Conservation (phyloP, 2,113 vertebrate genomes). For the Corythaeola cristata region DNA sequence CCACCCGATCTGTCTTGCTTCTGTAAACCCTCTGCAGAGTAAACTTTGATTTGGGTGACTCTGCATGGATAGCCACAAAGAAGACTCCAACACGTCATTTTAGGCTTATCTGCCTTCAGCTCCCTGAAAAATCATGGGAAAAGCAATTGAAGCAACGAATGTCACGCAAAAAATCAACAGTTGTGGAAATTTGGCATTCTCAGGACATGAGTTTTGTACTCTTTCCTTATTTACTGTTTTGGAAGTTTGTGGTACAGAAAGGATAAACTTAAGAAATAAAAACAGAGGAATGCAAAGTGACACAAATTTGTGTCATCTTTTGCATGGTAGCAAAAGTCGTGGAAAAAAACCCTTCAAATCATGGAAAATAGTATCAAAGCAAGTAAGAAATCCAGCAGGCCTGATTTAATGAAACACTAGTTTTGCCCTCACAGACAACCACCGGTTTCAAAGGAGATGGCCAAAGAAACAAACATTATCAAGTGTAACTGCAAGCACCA, state of each 20-base stretch:
- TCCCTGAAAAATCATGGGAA: slow-evolving; percentile 77
- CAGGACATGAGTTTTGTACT: neutral
- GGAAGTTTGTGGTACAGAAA: neutral
- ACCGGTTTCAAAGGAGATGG: neutral
- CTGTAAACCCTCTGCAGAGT: slow-evolving; percentile 81
- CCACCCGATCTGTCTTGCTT: slow-evolving; percentile 81
- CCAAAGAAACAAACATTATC: neutral
- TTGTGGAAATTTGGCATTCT: neutral
- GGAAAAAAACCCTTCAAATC: fast-evolving
- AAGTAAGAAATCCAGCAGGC: neutral
- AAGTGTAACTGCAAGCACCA: neutral
- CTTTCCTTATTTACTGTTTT: neutral
- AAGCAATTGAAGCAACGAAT: neutral
- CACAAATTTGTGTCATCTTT: neutral
- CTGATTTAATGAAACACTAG: neutral
- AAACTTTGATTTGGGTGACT: slow-evolving; percentile 85
- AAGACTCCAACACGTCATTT: slow-evolving; percentile 81
- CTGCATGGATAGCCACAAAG: slow-evolving; percentile 85
- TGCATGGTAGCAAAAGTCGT: neutral
- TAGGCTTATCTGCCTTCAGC: slow-evolving; percentile 83
- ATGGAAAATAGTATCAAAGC: neutral
- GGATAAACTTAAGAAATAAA: neutral
- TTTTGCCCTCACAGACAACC: neutral
- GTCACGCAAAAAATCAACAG: neutral
- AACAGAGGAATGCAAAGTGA: neutral